These are phyloP conservation scores for Girardia tigrina DNA, from an alignment of 2,888 invertebrate genomes.

Conservation along the genomic window DNA sequence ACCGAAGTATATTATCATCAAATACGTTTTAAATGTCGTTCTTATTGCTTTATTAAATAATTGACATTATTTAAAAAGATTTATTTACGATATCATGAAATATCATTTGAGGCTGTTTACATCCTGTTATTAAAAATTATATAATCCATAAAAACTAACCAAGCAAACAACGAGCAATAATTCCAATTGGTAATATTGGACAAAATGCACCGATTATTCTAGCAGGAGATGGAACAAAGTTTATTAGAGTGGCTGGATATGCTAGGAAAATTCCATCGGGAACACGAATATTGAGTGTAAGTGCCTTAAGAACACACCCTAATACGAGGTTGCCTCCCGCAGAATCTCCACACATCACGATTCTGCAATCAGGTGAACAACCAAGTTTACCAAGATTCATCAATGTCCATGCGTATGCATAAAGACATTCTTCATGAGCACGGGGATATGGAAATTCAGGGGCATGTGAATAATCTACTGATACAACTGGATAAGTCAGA, in stretches of 20 bases:
- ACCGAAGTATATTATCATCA: too few relatives aligned
- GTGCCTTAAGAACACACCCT: constrained; percentile 64
- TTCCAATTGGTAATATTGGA: constrained; percentile 78
- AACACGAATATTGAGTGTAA: constrained; percentile 54
- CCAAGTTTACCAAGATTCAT: constrained; percentile 61
- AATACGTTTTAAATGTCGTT: too few relatives aligned
- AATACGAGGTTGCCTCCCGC: constrained; percentile 84
- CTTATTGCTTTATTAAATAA: too few relatives aligned
- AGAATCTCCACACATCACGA: constrained; percentile 66
- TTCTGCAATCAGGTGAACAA: constrained; percentile 51
- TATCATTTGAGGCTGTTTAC: too few relatives aligned
- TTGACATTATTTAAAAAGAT: too few relatives aligned
- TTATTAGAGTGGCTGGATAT: constrained; percentile 73
- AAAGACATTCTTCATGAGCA: constrained; percentile 79
- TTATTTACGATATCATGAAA: too few relatives aligned
- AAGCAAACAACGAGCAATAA: constrained; percentile 52
- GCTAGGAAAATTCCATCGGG: constrained; percentile 77
- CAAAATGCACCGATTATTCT: constrained; percentile 79
- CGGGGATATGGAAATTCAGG: constrained; percentile 87
- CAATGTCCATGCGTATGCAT: constrained; percentile 82
- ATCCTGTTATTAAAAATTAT: not conserved
- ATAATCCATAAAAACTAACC: constrained; percentile 40
- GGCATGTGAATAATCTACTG: constrained; percentile 85
- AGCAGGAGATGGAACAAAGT: constrained; percentile 79
- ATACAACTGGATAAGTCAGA: constrained; percentile 62